A percentile compares a stretch with the other conserved stretches of the same genome.
phyloP scores from a whole-genome alignment of 1,140 invertebrate genomes.

The Anadara kagoshimensis region DNA sequence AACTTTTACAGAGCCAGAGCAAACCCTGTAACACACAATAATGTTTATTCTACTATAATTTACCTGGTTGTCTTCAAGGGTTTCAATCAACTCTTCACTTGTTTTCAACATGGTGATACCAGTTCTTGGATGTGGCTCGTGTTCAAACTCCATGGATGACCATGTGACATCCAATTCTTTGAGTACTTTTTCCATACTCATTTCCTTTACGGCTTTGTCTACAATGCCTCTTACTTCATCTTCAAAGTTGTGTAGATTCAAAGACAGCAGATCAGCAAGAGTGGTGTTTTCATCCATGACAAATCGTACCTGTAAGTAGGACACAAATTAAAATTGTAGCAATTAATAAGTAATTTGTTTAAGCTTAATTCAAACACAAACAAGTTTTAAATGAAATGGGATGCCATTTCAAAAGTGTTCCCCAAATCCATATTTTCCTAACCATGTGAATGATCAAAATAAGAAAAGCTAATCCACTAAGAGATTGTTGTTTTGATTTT shows the following conservation, averaged over 20 bases:
- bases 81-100: constrained; percentile 96
- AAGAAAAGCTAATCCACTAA: too few species aligned
- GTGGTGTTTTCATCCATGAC: constrained; percentile 95
- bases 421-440: too few species aligned
- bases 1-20: too few species aligned
- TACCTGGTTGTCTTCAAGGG: constrained; percentile 97
- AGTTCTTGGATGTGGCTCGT: constrained; percentile 90
- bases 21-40: background rate
- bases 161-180: constrained; percentile 92
- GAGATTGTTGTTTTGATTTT: too few species aligned
- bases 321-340: background rate
- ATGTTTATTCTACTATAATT: background rate
- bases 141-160: constrained; percentile 95
- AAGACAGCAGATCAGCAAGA: constrained; percentile 89
- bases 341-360: background rate
- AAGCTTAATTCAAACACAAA: background rate
- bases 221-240: constrained; percentile 98
- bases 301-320: constrained; percentile 85
- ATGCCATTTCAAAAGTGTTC: background rate
- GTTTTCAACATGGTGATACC: constrained; percentile 87
- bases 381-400: background rate
- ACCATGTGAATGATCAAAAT: too few species aligned
- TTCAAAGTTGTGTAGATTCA: constrained; percentile 96
- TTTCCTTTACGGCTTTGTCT: constrained; percentile 97
- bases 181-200: constrained; percentile 97